Base-by-base conservation (phyloP, 2,797 vertebrate species). In the Chelon labrosus region DNA sequence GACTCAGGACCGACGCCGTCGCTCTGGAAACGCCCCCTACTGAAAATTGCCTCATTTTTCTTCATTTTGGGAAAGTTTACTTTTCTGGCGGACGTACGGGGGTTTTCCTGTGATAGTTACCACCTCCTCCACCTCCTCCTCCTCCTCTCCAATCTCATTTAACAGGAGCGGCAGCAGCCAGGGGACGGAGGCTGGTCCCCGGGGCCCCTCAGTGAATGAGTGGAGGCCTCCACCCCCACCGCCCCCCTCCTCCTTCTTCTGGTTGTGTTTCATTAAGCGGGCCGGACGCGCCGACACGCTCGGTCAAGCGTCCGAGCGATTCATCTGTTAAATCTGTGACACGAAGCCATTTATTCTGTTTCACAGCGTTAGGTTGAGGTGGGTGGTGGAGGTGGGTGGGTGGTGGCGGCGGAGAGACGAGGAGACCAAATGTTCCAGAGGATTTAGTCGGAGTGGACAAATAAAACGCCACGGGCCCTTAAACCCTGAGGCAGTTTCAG, bases 191-290 rank as follows among this genome's bases (percentile, higher is more conserved):
- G 31, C 8, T 0, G 2, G 58, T 82, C 85, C 85, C 95, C 87
- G 94, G 91, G 95, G 95, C 93, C 94, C 84, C 82, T 88, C 79
- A 83, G 83, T 66, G 74, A 76, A 65, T 37, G 58, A 65, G 78
- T 7, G 35, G 46, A 19, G 55, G 39, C 65, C 61, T 56, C 68
- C 70, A 74, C 65, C 93, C 77, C 84, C 84, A 87, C 81, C 91
- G 91, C 37, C 69, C 19, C 9, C 44, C 73, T 90, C 85, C 83
- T 86, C 88, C 83, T 91, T 87, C 41, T 77, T 14, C 75, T 78
- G 92, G 90, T 90, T 94, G 74, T 88, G 94, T 96, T 96, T 95
- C 96, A 96, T 96, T 96, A 96, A 77, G 94, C 87, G 61, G 74
- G 67, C 77, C 51, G 53, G 96, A 94, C 83, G 85, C 92, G 92